Evolutionary conservation across 1,140 invertebrate genomes (phyloP).

Genomic region (Danaus melanippus): DNA sequence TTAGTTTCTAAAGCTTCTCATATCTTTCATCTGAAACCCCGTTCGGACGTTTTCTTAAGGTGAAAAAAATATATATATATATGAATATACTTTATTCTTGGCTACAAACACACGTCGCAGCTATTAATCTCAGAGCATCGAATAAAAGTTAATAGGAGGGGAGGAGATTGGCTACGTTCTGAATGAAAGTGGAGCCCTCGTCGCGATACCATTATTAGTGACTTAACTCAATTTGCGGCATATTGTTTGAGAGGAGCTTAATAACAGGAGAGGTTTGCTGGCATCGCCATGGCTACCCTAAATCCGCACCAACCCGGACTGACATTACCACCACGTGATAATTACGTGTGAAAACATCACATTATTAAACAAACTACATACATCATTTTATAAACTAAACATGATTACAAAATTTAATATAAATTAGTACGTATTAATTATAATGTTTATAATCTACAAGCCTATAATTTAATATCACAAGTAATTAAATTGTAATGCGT

Average conservation of each 20-base stretch:
- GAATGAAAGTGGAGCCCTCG: constrained; percentile 48
- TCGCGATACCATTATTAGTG: constrained; percentile 67
- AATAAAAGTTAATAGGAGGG: constrained; percentile 61
- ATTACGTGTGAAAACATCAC: constrained; percentile 14
- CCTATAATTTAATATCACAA: constrained; percentile 16
- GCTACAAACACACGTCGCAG: constrained; percentile 42
- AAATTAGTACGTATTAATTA: background rate
- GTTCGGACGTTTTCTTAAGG: too few relatives aligned
- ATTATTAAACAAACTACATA: too few relatives aligned
- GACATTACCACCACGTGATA: constrained; percentile 19
- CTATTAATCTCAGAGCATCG: constrained; percentile 62
- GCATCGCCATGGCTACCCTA: constrained; percentile 58
- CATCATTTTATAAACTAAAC: constrained; percentile 1
- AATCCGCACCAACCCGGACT: constrained; percentile 28
- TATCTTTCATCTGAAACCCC: constrained; percentile 21
- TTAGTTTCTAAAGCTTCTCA: constrained; percentile 33
- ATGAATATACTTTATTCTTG: too few relatives aligned
- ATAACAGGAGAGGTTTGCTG: constrained; percentile 58
- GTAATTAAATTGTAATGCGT: constrained; percentile 15
- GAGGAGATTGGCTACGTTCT: constrained; percentile 51
- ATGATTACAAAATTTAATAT: constrained; percentile 2
- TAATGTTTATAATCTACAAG: background rate
- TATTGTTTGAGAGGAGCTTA: constrained; percentile 69
- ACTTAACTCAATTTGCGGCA: constrained; percentile 70
- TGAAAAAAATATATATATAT: background rate